phyloP scores from a whole-genome alignment of 2,797 vertebrate species.

The Sandelia bainsii region DNA sequence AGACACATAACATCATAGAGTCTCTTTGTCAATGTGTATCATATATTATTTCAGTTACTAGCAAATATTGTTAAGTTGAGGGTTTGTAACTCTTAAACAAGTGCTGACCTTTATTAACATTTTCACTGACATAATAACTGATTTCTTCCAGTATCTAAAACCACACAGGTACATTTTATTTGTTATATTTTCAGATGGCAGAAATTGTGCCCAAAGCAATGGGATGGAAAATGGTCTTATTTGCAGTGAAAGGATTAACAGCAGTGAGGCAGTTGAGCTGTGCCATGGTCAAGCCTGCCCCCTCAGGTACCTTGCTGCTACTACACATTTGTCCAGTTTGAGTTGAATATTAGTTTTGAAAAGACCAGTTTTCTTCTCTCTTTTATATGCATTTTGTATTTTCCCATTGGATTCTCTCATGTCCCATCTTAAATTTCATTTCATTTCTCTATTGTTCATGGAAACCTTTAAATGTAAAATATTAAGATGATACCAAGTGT shows the following conservation, averaged over 20 bases:
- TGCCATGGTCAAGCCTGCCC: constrained; percentile 91
- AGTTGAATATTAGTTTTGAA: neutral
- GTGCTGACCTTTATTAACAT: neutral
- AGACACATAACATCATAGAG: neutral
- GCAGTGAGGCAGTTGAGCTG: constrained; percentile 72
- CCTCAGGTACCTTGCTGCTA: constrained; percentile 84
- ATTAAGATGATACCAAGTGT: neutral
- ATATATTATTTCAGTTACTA: neutral
- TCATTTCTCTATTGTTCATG: neutral
- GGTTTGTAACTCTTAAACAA: neutral
- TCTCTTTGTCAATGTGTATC: no score
- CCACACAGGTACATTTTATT: neutral
- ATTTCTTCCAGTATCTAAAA: no score
- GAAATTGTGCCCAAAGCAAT: constrained; percentile 82
- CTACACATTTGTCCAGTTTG: constrained; percentile 25
- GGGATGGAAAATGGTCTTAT: constrained; percentile 66
- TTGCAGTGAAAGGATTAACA: constrained; percentile 84
- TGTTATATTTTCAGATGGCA: constrained; percentile 74
- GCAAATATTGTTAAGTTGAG: neutral
- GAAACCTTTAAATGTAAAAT: neutral
- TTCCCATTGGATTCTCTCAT: neutral
- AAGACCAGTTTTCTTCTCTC: neutral
- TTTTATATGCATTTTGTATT: neutral
- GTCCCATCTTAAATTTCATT: neutral
- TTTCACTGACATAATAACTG: neutral